Evolutionary conservation across 1,140 invertebrate genomes (phyloP), one percentile per base, ranked within the genome.

Genomic region (Idris sp.): DNA sequence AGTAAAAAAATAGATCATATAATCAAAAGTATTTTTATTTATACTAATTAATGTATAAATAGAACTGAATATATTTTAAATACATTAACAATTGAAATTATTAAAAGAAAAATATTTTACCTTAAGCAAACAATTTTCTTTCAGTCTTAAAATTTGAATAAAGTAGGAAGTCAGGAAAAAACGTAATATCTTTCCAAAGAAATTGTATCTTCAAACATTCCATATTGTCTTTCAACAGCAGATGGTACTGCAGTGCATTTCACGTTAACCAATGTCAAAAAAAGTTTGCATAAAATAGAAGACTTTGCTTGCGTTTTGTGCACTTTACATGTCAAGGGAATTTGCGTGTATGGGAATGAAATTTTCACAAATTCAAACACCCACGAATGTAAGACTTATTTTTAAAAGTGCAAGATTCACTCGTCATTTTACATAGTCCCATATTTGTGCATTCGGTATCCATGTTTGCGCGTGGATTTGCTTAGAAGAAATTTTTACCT

Each of bases 171-270:
- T n/a, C n/a, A n/a, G n/a, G n/a, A n/a, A n/a, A n/a, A n/a, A n/a
- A n/a, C n/a, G n/a, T n/a, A n/a, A n/a, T n/a, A n/a, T n/a, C n/a
- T n/a, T n/a, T n/a, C n/a, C n/a, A n/a, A 43, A 30, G 48, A 69
- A 69, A 72, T 72, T 58, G 68, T 58, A 56, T 64, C 35, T 64
- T 64, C 51, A 72, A 62, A 71, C 56, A 49, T 58, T 43, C 26
- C 43, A 56, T 72, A 72, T 72, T 64, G 68, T 72, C 68, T 72
- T 62, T 72, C 68, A 72, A 58, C 51, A 16, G 68, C 51, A 56
- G 58, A 56, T 58, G 58, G 44, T 64, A 43, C 43, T 49, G 68
- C 44, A 64, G 51, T 64, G 58, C 51, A 61, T 61, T 61, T 71
- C 33, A 54, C 33, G 30, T 49, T 56, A 64, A 49, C 58, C 43